Evolutionary conservation across 1,140 invertebrate genomes (phyloP).

Genomic region (Drosophila eugracilis): DNA sequence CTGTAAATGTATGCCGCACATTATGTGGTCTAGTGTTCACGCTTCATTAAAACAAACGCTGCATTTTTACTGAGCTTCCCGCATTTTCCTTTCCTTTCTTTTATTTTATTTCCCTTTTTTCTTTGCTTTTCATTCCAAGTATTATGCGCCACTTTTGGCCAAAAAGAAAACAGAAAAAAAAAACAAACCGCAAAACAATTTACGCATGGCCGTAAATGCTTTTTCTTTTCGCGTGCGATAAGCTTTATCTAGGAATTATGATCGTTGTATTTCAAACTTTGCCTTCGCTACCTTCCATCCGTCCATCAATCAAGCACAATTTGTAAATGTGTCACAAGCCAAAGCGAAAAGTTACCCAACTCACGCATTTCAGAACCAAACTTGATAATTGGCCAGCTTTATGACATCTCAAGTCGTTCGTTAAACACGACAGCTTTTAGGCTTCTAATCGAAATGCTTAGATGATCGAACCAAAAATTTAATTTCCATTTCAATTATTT

Average conservation of each 20-base stretch:
- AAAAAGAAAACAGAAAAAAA: slow-evolving; percentile 25
- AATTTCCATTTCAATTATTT: slow-evolving; percentile 33
- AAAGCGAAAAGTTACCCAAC: slow-evolving; percentile 50
- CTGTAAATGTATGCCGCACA: slow-evolving; percentile 75
- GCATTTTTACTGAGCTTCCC: slow-evolving; percentile 57
- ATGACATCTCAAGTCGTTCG: slow-evolving; percentile 11
- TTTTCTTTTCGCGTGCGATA: slow-evolving; percentile 52
- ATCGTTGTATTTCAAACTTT: slow-evolving; percentile 55
- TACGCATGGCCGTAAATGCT: slow-evolving; percentile 64
- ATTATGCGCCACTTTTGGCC: slow-evolving; percentile 56
- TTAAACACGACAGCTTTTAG: slow-evolving; percentile 21
- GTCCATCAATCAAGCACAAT: slow-evolving; percentile 54
- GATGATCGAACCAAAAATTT: slow-evolving; percentile 33
- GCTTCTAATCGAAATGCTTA: slow-evolving; percentile 5
- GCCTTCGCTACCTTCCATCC: slow-evolving; percentile 14
- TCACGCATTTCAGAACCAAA: slow-evolving; percentile 23
- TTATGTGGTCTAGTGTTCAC: slow-evolving; percentile 82
- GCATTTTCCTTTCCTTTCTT: slow-evolving; percentile 36
- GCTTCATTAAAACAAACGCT: slow-evolving; percentile 75
- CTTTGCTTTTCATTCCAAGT: slow-evolving; percentile 41
- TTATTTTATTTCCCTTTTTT: slow-evolving; percentile 29
- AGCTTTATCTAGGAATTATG: slow-evolving; percentile 66
- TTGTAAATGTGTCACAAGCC: slow-evolving; percentile 57
- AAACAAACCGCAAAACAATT: slow-evolving; percentile 55
- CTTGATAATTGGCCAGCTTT: slow-evolving; percentile 45